Conservation (phyloP, 2,113 vertebrate genomes). For the Poeciliopsis retropinna region DNA sequence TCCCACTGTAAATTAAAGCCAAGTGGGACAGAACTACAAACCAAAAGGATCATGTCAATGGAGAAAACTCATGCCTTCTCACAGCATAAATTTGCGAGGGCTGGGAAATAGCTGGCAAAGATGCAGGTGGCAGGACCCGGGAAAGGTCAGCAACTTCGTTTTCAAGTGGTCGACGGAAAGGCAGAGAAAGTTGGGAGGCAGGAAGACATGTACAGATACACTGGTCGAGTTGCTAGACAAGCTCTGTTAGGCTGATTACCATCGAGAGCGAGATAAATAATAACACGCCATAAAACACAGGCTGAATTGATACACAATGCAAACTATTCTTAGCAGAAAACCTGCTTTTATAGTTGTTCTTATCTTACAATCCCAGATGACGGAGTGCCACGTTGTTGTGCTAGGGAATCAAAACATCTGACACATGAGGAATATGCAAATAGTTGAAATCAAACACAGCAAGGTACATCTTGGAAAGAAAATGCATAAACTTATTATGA, state of each 20-base stretch:
- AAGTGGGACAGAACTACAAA: conserved; percentile 88
- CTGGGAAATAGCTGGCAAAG: conserved; percentile 11
- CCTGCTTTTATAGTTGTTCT: neutral
- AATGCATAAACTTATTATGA: conserved; percentile 56
- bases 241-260: conserved; percentile 59
- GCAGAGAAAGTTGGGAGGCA: neutral
- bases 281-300: conserved; percentile 26
- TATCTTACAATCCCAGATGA: neutral
- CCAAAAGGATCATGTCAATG: conserved; percentile 73
- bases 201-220: neutral
- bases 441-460: conserved; percentile 73
- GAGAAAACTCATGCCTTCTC: conserved; percentile 35
- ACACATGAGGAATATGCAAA: conserved; percentile 71
- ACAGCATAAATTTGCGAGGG: conserved; percentile 16
- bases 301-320: conserved; percentile 51
- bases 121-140: conserved; percentile 26
- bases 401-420: neutral
- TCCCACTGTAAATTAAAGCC: conserved; percentile 99
- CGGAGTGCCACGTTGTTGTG: neutral
- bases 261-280: conserved; percentile 60
- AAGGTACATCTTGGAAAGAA: conserved; percentile 64
- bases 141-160: conserved; percentile 65
- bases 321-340: neutral
- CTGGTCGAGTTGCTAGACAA: conserved; percentile 31
- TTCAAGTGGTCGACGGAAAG: conserved; percentile 20